Evolutionary conservation across 2,113 vertebrate species (phyloP).

Genomic region (Tragulus kanchil): DNA sequence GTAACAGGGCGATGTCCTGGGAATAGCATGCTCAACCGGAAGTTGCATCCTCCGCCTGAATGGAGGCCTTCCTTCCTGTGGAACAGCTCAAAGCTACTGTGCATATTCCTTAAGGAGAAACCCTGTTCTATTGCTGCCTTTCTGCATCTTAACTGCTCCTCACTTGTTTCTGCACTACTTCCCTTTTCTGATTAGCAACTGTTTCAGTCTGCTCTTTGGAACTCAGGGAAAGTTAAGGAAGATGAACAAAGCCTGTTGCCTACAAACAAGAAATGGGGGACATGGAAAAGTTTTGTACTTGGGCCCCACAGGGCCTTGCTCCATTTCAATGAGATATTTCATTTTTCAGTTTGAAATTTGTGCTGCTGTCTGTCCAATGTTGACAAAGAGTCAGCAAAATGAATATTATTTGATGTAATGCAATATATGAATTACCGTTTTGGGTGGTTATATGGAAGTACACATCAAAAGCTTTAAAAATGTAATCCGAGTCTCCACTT

Average conservation of each 20-base stretch:
- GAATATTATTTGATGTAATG: background rate
- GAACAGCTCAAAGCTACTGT: background rate
- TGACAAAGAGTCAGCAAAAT: slow-evolving; percentile 33
- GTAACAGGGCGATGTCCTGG: background rate
- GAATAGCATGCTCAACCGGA: background rate
- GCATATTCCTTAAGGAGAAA: background rate
- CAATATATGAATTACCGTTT: background rate
- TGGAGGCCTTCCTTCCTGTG: background rate
- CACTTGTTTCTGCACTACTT: background rate
- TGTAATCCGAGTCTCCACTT: background rate
- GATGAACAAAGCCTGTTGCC: background rate
- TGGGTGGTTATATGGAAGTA: background rate
- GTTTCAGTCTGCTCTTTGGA: background rate
- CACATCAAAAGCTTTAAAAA: slow-evolving; percentile 40
- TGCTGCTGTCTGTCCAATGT: background rate
- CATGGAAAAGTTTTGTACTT: background rate
- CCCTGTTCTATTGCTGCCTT: background rate
- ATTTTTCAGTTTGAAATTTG: slow-evolving; percentile 27
- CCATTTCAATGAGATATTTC: background rate
- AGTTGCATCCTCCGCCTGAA: background rate
- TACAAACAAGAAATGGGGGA: background rate
- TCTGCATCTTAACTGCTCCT: background rate
- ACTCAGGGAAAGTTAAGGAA: background rate
- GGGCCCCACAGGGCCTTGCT: background rate
- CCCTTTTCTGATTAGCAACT: background rate